These are phyloP conservation scores for Bursaphelenchus okinawaensis DNA, from an alignment of 2,888 invertebrate genomes.

Conservation along the genomic window DNA sequence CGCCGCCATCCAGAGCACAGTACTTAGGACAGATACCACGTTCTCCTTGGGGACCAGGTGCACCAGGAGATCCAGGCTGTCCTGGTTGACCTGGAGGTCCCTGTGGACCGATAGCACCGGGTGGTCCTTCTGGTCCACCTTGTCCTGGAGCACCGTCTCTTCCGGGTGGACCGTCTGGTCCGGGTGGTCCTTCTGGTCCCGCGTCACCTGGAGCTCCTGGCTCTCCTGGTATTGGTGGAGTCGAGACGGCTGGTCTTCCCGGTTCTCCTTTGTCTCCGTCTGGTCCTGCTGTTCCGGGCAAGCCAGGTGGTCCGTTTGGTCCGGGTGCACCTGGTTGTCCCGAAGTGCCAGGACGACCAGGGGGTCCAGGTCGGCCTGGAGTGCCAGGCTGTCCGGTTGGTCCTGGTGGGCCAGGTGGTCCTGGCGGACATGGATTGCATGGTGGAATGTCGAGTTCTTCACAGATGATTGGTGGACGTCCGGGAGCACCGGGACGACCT, in stretches of 20 bases:
- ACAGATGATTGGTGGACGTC: slow-evolving; percentile 55
- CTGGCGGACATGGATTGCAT: slow-evolving; percentile 57
- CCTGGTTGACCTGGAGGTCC: slow-evolving; percentile 38
- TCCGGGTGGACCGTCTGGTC: slow-evolving; percentile 47
- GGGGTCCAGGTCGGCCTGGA: slow-evolving; percentile 50
- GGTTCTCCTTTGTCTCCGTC: slow-evolving; percentile 37
- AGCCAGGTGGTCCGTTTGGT: slow-evolving; percentile 47
- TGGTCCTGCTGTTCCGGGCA: slow-evolving; percentile 36
- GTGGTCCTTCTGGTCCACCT: slow-evolving; percentile 28
- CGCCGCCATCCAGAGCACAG: slow-evolving; percentile 49
- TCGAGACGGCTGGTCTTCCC: slow-evolving; percentile 32
- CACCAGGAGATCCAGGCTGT: slow-evolving; percentile 36
- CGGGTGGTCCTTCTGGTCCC: slow-evolving; percentile 50
- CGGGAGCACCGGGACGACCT: slow-evolving; percentile 39
- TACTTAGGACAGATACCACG: slow-evolving; percentile 36
- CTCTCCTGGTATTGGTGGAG: slow-evolving; percentile 52
- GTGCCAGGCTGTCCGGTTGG: slow-evolving; percentile 45
- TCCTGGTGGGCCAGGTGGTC: slow-evolving; percentile 50
- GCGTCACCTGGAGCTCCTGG: slow-evolving; percentile 50
- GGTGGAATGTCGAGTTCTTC: slow-evolving; percentile 56
- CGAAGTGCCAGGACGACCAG: slow-evolving; percentile 47
- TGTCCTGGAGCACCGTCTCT: slow-evolving; percentile 15
- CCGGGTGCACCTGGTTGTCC: slow-evolving; percentile 46
- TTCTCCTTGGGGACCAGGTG: slow-evolving; percentile 46
- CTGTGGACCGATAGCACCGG: slow-evolving; percentile 35